These are phyloP conservation scores for Eupithecia inturbata DNA, from an alignment of 2,888 invertebrate species.

Conservation along the genomic window DNA sequence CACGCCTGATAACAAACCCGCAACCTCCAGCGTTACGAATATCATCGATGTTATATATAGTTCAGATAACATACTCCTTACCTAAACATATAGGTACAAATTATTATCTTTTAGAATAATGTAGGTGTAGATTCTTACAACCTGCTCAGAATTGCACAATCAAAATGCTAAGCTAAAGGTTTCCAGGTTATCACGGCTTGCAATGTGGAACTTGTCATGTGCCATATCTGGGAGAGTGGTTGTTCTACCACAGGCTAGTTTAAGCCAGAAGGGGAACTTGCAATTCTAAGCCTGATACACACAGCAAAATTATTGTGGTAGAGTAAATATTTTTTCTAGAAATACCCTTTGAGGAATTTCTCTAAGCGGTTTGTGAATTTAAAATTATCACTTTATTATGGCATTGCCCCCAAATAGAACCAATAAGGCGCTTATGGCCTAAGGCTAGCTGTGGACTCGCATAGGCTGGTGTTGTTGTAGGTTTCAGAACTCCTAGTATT, in stretches of 20 bases:
- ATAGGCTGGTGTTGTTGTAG: background rate
- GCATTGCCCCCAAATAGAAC: background rate
- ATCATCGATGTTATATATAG: background rate
- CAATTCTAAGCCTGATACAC: background rate
- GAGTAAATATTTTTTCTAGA: background rate
- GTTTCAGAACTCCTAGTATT: no score
- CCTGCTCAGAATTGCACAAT: slow-evolving; percentile 22
- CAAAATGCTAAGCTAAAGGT: slow-evolving; percentile 39
- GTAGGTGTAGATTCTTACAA: slow-evolving; percentile 1
- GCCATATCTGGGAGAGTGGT: slow-evolving; percentile 18
- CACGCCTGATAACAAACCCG: background rate
- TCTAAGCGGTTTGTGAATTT: background rate
- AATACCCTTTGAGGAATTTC: background rate
- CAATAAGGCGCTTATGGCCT: background rate
- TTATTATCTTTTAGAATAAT: background rate
- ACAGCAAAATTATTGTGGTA: background rate
- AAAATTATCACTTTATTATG: background rate
- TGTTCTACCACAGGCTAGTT: slow-evolving; percentile 1
- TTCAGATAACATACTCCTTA: background rate
- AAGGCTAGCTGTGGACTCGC: background rate
- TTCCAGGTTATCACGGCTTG: slow-evolving; percentile 19
- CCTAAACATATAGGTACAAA: background rate
- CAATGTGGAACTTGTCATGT: background rate
- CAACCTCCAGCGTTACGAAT: background rate
- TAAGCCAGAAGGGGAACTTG: background rate